Evolutionary conservation across 2,113 vertebrate species (phyloP).

Genomic region (Mesoclemmys tuberculata): DNA sequence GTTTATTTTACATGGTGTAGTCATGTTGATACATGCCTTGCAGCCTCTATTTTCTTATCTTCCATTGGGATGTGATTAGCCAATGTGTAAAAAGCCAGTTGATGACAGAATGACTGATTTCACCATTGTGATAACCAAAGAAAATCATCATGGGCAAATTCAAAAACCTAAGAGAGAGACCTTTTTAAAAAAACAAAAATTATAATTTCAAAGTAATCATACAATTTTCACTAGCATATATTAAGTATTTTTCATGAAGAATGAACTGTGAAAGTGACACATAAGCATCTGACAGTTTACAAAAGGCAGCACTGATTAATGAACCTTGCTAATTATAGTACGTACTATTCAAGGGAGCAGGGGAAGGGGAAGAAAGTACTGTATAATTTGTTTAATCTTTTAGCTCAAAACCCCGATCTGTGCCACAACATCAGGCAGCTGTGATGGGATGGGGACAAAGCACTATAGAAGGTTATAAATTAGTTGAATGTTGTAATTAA

Average conservation of each 20-base stretch:
- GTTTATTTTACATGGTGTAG: not conserved
- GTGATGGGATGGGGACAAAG: not conserved
- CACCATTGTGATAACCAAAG: not conserved
- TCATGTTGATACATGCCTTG: not conserved
- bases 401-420: not conserved
- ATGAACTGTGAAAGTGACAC: not conserved
- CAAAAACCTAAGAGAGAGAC: not conserved
- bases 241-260: not conserved
- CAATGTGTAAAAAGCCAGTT: not conserved
- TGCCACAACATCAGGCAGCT: not conserved
- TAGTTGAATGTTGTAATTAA: not conserved
- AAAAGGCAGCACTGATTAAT: not conserved
- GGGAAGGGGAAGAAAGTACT: not conserved
- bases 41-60: not conserved
- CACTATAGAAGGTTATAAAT: not conserved
- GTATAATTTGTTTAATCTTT: not conserved
- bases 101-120: not conserved
- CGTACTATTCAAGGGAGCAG: rapidly evolving
- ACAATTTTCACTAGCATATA: rapidly evolving
- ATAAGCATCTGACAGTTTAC: not conserved
- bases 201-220: not conserved
- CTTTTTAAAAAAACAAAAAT: not conserved
- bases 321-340: not conserved
- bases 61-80: rapidly evolving
- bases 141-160: not conserved